Conservation (phyloP, 2,113 vertebrate genomes). For the Colaptes auratus region DNA sequence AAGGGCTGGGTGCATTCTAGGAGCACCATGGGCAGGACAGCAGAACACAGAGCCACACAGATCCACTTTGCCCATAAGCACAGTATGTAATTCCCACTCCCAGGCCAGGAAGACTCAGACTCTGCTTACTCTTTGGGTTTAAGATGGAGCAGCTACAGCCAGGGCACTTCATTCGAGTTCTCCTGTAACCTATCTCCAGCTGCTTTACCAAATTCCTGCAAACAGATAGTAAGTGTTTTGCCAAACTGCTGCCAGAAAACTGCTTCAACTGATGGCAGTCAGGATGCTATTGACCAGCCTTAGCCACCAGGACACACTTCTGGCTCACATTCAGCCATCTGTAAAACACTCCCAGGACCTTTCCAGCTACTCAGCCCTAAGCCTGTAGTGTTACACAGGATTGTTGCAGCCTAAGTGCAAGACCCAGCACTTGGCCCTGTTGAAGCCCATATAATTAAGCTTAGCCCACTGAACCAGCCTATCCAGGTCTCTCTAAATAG, state of each 20-base stretch:
- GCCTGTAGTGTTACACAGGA: no score
- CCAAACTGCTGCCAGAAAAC: not conserved
- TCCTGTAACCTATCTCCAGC: not conserved
- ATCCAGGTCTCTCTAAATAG: no score
- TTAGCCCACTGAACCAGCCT: no score
- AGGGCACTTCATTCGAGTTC: not conserved
- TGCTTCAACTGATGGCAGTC: no score
- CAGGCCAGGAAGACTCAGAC: not conserved
- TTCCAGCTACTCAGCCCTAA: no score
- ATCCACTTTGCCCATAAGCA: fast-evolving
- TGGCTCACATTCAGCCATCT: no score
- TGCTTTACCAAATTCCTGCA: not conserved
- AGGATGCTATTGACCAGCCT: no score
- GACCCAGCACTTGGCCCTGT: no score
- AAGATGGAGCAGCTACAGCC: not conserved
- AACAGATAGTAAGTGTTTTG: fast-evolving
- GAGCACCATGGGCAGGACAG: not conserved
- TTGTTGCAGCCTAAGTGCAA: no score
- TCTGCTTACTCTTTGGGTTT: not conserved
- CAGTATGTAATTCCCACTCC: not conserved
- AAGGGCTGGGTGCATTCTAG: fast-evolving
- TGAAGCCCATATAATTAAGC: no score
- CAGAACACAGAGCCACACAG: fast-evolving
- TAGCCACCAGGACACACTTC: no score
- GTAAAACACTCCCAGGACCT: no score